phyloP scores from a whole-genome alignment of 2,888 invertebrate genomes.

The Aphidoletes aphidimyza region DNA sequence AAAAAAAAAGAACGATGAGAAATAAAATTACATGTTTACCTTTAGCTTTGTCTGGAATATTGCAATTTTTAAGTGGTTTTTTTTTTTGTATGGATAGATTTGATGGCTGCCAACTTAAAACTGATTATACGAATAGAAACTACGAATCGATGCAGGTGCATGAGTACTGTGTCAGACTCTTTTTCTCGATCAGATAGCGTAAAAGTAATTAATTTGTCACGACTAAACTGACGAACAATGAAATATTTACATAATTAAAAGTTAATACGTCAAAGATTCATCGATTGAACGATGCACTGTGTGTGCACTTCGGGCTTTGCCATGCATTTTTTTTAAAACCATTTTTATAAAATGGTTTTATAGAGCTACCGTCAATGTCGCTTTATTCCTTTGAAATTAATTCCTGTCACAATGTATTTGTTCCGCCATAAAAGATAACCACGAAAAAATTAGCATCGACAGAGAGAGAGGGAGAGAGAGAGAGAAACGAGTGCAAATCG shows the following conservation, averaged over 20 bases:
- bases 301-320: no score
- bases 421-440: background rate
- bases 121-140: background rate
- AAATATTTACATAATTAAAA: slow-evolving; percentile 38
- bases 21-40: slow-evolving; percentile 34
- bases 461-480: no score
- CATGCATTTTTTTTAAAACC: no score
- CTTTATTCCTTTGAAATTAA: background rate
- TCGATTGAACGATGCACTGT: no score
- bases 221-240: background rate
- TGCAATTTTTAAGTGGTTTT: background rate
- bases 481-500: background rate
- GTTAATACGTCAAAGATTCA: background rate
- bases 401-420: background rate
- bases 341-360: no score
- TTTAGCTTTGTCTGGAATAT: background rate
- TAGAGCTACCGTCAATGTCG: background rate
- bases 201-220: slow-evolving; percentile 29
- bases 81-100: background rate
- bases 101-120: background rate
- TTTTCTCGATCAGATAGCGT: background rate
- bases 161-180: background rate
- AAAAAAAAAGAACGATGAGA: no score
- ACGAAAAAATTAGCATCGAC: background rate
- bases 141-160: background rate